Evolutionary conservation across 2,888 invertebrate species (phyloP).

Genomic region (Sinhomidia bicolor): DNA sequence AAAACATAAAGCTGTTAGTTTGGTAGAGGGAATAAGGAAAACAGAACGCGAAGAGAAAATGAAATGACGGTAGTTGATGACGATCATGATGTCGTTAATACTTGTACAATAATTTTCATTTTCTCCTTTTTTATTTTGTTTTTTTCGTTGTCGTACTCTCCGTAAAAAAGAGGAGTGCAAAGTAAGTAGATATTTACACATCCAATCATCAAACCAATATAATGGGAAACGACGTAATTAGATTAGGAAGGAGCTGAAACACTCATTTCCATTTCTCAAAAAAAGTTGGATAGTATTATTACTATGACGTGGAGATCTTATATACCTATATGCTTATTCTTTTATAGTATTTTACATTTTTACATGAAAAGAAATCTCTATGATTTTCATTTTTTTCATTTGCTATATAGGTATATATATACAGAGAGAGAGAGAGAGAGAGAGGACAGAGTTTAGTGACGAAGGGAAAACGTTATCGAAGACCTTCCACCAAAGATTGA

Average conservation of each 20-base stretch:
- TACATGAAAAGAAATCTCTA: too few relatives aligned
- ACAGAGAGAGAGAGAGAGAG: too few relatives aligned
- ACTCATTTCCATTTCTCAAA: slow-evolving; percentile 69
- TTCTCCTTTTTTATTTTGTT: slow-evolving; percentile 14
- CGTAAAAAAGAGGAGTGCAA: too few relatives aligned
- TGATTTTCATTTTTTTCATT: too few relatives aligned
- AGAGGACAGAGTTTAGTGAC: not conserved
- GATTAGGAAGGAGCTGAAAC: slow-evolving; percentile 67
- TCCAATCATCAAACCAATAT: slow-evolving; percentile 66
- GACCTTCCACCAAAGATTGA: slow-evolving; percentile 68
- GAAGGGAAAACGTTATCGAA: slow-evolving; percentile 12
- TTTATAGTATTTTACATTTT: not conserved
- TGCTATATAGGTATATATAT: too few relatives aligned
- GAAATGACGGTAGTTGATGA: not conserved
- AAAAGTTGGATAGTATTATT: too few relatives aligned
- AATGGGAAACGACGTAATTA: slow-evolving; percentile 70
- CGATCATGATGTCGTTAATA: too few relatives aligned
- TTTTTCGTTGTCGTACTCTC: slow-evolving; percentile 35
- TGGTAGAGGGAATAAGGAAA: too few relatives aligned
- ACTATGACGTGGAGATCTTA: too few relatives aligned
- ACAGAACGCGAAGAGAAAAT: not conserved
- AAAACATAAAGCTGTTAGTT: too few relatives aligned
- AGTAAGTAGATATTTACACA: slow-evolving; percentile 46
- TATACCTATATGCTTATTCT: not conserved
- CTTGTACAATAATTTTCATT: not conserved